These are phyloP conservation scores for Calyptomena viridis DNA, from an alignment of 2,113 vertebrate genomes.

Conservation along the genomic window DNA sequence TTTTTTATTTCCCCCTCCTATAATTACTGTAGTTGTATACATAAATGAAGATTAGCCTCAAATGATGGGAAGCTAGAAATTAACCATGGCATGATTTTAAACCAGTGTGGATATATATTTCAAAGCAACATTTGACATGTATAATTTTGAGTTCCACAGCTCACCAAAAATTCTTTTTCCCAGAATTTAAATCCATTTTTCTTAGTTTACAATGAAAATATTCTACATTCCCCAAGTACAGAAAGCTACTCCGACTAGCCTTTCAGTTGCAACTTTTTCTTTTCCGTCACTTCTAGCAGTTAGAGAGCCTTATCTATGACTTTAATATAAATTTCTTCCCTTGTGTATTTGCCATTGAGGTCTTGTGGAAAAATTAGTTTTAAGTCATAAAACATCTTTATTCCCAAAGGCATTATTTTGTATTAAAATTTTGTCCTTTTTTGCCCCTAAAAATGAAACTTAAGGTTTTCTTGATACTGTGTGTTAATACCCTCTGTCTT, in stretches of 20 bases:
- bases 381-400: not conserved
- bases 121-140: not conserved
- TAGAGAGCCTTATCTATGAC: conserved; percentile 33
- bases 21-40: not conserved
- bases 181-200: not conserved
- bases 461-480: not conserved
- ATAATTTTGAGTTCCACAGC: not conserved
- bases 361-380: not conserved
- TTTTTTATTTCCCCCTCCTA: fast-evolving
- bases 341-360: not conserved
- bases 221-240: not conserved
- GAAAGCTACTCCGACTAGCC: not conserved
- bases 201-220: conserved; percentile 7
- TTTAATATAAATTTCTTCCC: conserved; percentile 50
- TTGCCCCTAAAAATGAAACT: not conserved
- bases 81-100: not conserved
- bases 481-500: not conserved
- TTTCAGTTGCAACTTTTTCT: not conserved
- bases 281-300: not conserved
- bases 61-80: not conserved
- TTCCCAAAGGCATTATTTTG: not conserved
- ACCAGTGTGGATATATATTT: not conserved
- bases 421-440: not conserved
- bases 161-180: not conserved
- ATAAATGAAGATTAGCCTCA: not conserved